A percentile compares a stretch with the other conserved stretches of the same genome.
phyloP scores from a whole-genome alignment of 2,888 invertebrate species.

The Microdon myrmicae region DNA sequence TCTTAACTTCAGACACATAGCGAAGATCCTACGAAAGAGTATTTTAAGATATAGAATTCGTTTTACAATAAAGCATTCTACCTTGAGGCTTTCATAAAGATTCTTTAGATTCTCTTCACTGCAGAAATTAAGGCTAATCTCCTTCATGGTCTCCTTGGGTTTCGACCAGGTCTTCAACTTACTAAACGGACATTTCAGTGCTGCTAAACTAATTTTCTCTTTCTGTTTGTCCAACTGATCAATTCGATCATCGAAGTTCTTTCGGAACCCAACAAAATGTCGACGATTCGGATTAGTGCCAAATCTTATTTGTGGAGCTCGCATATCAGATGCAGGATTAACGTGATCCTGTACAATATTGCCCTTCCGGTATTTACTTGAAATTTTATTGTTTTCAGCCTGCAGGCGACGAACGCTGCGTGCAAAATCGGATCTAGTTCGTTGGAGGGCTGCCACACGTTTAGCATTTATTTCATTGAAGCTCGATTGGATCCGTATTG shows the following conservation, averaged over 20 bases:
- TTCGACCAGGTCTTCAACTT: conserved; percentile 60
- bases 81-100: conserved; percentile 61
- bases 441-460: conserved; percentile 70
- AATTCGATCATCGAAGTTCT: conserved; percentile 61
- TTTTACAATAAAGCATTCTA: too few relatives aligned
- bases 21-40: conserved; percentile 57
- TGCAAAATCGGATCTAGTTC: conserved; percentile 66
- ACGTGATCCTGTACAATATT: conserved; percentile 69
- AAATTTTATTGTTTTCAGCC: conserved; percentile 62
- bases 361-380: conserved; percentile 65
- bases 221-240: conserved; percentile 59
- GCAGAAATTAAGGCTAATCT: conserved; percentile 63
- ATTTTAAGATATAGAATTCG: too few relatives aligned
- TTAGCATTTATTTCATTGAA: conserved; percentile 68
- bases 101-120: conserved; percentile 61
- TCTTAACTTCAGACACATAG: conserved; percentile 53
- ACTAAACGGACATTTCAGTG: conserved; percentile 59
- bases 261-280: conserved; percentile 65
- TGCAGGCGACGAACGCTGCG: conserved; percentile 69
- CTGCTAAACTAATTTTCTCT: conserved; percentile 53
- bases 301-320: conserved; percentile 73
- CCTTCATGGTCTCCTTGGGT: conserved; percentile 59
- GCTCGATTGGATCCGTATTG: conserved; percentile 69
- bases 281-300: conserved; percentile 74
- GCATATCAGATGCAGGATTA: conserved; percentile 72